A percentile compares a stretch with the other conserved stretches of the same genome.
Conservation (phyloP, 2,113 vertebrate species). For the Bos javanicus region DNA sequence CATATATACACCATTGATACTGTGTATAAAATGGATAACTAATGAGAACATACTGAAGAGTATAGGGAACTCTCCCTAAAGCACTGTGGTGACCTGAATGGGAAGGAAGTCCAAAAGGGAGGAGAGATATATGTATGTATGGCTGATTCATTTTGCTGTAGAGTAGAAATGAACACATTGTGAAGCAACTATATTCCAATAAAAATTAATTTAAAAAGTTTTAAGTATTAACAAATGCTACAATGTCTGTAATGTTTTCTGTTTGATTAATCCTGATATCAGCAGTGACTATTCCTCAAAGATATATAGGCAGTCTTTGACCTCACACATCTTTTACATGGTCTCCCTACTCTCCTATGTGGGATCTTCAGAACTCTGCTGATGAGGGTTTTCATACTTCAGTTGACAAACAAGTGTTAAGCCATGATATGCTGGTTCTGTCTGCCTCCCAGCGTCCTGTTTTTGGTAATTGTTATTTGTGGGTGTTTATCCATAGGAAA, state of each 20-base stretch:
- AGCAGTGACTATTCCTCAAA: neutral
- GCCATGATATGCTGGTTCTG: neutral
- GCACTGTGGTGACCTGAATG: neutral
- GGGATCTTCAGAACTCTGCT: neutral
- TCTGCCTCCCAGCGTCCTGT: neutral
- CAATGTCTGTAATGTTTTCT: neutral
- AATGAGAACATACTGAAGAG: neutral
- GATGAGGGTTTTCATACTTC: neutral
- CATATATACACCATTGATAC: neutral
- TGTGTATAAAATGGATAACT: neutral
- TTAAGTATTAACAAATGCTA: neutral
- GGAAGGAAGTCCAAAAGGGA: neutral
- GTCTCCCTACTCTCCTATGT: neutral
- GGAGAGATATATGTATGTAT: neutral
- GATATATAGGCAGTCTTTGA: neutral
- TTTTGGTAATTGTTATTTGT: neutral
- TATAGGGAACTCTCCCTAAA: neutral
- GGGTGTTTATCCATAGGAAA: neutral
- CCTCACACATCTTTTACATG: neutral
- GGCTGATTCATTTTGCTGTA: neutral
- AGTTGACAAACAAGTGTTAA: neutral
- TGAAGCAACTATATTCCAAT: neutral
- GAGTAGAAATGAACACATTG: neutral
- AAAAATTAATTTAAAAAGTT: neutral
- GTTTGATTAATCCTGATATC: neutral